Base-by-base conservation (phyloP, 2,888 invertebrate genomes). In the Orthosia gracilis region DNA sequence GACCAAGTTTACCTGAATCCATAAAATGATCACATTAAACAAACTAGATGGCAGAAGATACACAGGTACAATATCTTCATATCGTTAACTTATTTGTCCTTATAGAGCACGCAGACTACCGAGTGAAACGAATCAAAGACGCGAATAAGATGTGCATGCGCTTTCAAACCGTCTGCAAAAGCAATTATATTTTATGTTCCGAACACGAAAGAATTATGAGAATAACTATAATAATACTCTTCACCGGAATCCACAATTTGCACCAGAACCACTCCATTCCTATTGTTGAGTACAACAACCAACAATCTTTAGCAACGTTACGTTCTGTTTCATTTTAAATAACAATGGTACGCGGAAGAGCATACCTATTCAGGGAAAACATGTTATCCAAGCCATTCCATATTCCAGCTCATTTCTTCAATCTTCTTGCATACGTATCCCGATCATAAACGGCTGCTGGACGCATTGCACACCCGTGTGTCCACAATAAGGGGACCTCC, bases 401-500 rank as follows among this genome's bases (percentile, higher is more conserved):
- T 52, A 67, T 54, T 31, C 47, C 26, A 13, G 15, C 21, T 47
- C 17, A 77, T 70, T 70, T 55, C 26, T 68, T 71, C 69, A 65
- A 77, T 78, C 57, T 66, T 80, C 55, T 73, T 69, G 66, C 45
- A 54, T 66, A 69, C 1, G 26, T 67, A 76, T 58, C 49, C 9
- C 23, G 26, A 59, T 79, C 50, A 66, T 71, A 40, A 62, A 69
- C 50, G 50, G 23, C 67, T 40, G 87, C 75, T 89, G 85, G 80
- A 49, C 73, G 82, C 79, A 87, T 82, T 83, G 45, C 62, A 31
- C 57, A 47, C 70, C 84, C 85, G 86, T 91, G 62, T 88, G 83
- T 88, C 76, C 52, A 23, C 82, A 64, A 87, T 86, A 88, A 88
- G 88, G 78, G 84, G 93, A 94, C 93, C 93, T 91, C 94, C 94